Evolutionary conservation across 2,888 invertebrate species (phyloP), one percentile per base, ranked within the genome.

Genomic region (Eledona agricola): DNA sequence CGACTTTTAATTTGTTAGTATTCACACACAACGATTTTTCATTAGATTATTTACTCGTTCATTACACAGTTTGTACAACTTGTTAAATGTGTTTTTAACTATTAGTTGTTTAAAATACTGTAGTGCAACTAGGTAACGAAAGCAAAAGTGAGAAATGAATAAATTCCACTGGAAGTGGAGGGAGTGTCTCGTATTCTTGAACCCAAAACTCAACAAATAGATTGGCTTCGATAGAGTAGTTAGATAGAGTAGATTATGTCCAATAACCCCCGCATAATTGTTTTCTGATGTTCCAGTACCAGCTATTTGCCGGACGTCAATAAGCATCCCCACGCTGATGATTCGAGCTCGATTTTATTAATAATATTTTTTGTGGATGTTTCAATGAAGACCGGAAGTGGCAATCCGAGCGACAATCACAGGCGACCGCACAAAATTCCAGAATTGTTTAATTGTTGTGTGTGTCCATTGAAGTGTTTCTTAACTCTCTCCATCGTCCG

Each of bases 251-350:
- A 46, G 45, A 25, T 20, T 20, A 15, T 7, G 3, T 35, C 52
- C 64, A 63, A 63, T 67, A 69, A 65, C 64, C 66, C 68, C 60
- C 63, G 70, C 69, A 64, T 72, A 72, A 72, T 67, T 68, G 63
- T 70, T 68, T 72, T 72, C 68, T 72, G 66, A 71, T 75, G 74
- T 77, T 77, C 72, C 76, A 77, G 77, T 77, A 76, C 70, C 75
- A 76, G 66, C 73, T 77, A 64, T 77, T 77, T 71, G 72, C 76
- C 70, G 76, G 76, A 69, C 75, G 76, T 62, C 76, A 76, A 71
- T 77, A 75, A 74, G 64, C 65, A 70, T 66, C 71, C 65, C 67
- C 59, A 60, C 63, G 65, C 66, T 68, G 68, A 67, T 69, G 70
- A 70, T 66, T 64, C 58, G 62, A 67, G 63, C 62, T 62, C 63